Evolutionary conservation across 2,113 vertebrate genomes (phyloP).

Genomic region (Rhadina sibilatrix): DNA sequence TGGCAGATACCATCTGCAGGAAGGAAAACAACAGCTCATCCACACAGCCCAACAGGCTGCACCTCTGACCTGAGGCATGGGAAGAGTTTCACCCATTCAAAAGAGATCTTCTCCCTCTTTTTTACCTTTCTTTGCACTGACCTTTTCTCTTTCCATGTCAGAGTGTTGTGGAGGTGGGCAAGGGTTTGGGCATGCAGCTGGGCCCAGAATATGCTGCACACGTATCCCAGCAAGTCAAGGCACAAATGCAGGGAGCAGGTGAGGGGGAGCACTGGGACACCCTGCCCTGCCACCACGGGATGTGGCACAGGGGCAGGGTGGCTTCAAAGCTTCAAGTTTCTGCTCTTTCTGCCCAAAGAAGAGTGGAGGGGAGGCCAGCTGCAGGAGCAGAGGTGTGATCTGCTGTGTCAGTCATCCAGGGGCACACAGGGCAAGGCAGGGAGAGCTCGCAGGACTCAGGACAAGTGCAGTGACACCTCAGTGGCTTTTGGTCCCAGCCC

Average conservation of each 20-base stretch:
- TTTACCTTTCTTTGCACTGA: not conserved
- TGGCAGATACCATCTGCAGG: not conserved
- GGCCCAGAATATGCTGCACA: not conserved
- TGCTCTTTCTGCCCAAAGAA: not conserved
- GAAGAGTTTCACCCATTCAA: not conserved
- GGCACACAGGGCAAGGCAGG: not conserved
- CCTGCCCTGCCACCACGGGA: not conserved
- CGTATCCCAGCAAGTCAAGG: not conserved
- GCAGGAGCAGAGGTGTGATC: not conserved
- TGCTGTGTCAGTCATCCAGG: not conserved
- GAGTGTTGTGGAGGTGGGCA: not conserved
- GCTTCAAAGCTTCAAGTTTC: not conserved
- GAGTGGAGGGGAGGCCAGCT: not conserved
- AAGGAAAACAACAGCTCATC: not conserved
- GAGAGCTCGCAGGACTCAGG: not conserved
- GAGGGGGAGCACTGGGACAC: not conserved
- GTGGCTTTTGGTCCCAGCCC: not conserved
- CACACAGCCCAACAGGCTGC: not conserved
- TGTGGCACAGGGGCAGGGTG: rapidly evolving
- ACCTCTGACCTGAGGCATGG: not conserved
- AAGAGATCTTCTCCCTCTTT: not conserved
- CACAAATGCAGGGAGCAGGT: not conserved
- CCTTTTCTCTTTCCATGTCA: not conserved
- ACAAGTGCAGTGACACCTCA: not conserved
- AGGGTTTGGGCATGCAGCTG: not conserved